Conservation (phyloP, 2,113 vertebrate species). For the Siniperca knerii region DNA sequence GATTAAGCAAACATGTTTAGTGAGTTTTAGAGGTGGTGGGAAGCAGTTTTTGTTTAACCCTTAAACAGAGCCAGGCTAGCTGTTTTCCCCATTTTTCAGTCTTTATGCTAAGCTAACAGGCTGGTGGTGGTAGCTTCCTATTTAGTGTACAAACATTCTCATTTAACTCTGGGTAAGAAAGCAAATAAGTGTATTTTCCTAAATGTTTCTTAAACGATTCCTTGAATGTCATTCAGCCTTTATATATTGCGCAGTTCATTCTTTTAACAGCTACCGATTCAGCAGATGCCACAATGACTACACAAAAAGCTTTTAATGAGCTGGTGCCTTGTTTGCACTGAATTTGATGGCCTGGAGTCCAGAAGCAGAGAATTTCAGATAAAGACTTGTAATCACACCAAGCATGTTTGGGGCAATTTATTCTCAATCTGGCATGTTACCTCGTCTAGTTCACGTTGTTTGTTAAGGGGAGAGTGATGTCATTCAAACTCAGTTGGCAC, state of each 20-base stretch:
- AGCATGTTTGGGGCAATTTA: neutral
- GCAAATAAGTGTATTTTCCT: neutral
- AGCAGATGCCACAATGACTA: neutral
- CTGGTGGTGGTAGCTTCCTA: neutral
- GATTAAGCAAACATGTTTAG: neutral
- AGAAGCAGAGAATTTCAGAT: neutral
- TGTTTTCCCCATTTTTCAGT: neutral
- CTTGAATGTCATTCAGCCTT: neutral
- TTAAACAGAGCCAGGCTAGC: neutral
- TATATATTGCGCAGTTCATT: neutral
- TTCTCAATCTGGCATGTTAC: neutral
- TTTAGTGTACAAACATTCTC: neutral
- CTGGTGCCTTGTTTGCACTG: neutral
- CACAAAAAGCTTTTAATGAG: neutral
- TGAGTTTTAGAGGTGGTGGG: neutral
- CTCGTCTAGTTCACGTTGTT: neutral
- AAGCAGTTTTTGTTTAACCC: neutral
- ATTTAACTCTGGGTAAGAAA: neutral
- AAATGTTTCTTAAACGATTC: neutral
- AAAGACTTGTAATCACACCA: constrained; percentile 5
- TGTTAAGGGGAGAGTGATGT: neutral
- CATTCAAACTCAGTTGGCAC: neutral
- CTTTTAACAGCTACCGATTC: neutral
- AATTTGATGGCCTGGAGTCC: neutral
- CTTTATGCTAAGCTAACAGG: neutral